These are phyloP conservation scores for Lutraria lutraria DNA, from an alignment of 2,888 invertebrate species.

Conservation along the genomic window DNA sequence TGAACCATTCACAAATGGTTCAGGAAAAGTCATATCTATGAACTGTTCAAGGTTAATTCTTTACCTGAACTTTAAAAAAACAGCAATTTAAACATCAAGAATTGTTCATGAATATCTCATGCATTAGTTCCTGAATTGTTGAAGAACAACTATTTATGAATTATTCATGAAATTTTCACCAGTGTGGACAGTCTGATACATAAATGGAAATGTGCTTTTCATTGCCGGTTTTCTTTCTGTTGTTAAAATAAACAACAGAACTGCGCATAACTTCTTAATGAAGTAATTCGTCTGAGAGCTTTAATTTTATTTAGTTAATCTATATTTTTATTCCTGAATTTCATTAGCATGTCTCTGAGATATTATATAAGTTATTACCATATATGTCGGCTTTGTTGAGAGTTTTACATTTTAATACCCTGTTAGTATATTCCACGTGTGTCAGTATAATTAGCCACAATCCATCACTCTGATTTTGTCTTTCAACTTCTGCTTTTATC, in stretches of 20 bases:
- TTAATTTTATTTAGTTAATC: neutral
- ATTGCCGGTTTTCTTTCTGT: neutral
- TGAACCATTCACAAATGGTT: too few species aligned
- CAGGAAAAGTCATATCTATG: too few species aligned
- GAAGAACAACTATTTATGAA: too few species aligned
- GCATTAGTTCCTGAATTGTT: too few species aligned
- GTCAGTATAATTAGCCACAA: neutral
- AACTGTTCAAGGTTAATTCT: too few species aligned
- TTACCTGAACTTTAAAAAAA: too few species aligned
- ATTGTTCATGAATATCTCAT: too few species aligned
- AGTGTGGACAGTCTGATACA: neutral
- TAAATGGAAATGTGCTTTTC: neutral
- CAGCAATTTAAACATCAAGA: too few species aligned
- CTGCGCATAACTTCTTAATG: constrained; percentile 10
- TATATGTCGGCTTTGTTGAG: neutral
- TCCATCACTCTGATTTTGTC: neutral
- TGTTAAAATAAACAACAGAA: neutral
- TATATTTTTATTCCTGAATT: neutral
- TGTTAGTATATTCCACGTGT: neutral
- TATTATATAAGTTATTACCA: neutral
- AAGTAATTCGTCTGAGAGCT: neutral
- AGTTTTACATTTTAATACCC: neutral
- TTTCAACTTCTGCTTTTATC: too few species aligned
- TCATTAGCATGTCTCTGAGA: constrained; percentile 8
- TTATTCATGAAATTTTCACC: too few species aligned